A percentile compares a stretch with the other conserved stretches of the same genome.
Conservation (phyloP, 2,888 invertebrate genomes). For the Sarcophaga variegata region DNA sequence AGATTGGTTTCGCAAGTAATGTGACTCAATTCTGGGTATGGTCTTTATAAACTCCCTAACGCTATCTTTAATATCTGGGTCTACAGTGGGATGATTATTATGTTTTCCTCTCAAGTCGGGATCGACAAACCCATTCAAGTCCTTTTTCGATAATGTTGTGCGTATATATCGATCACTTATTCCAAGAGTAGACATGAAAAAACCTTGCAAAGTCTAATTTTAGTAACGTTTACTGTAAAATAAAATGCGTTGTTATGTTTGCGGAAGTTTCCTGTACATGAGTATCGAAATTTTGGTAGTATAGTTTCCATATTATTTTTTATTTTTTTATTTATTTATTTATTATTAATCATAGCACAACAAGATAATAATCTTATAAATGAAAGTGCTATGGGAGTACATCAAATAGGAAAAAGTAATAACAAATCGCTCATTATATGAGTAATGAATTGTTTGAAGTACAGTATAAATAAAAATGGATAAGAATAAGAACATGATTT, state of each 20-base stretch:
- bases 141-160: neutral
- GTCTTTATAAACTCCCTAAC: slow-evolving; percentile 70
- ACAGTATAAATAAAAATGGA: no score
- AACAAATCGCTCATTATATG: no score
- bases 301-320: slow-evolving; percentile 23
- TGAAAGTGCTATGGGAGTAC: no score
- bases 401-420: no score
- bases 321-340: no score
- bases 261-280: no score
- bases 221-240: neutral
- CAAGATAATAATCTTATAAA: no score
- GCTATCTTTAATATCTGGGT: slow-evolving; percentile 55
- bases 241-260: slow-evolving; percentile 7
- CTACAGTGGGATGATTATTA: slow-evolving; percentile 42
- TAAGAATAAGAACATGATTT: no score
- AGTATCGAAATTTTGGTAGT: slow-evolving; percentile 8
- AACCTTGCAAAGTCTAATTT: slow-evolving; percentile 13
- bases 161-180: slow-evolving; percentile 11
- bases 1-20: slow-evolving; percentile 57
- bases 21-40: slow-evolving; percentile 71
- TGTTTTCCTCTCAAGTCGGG: slow-evolving; percentile 12
- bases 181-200: slow-evolving; percentile 31
- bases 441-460: no score
- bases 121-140: slow-evolving; percentile 1
- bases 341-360: no score